Percentiles rank a stretch among this genome's conserved stretches.
These are phyloP conservation scores for Meteorus sp. DNA, from an alignment of 1,140 invertebrate species.

Conservation along the genomic window DNA sequence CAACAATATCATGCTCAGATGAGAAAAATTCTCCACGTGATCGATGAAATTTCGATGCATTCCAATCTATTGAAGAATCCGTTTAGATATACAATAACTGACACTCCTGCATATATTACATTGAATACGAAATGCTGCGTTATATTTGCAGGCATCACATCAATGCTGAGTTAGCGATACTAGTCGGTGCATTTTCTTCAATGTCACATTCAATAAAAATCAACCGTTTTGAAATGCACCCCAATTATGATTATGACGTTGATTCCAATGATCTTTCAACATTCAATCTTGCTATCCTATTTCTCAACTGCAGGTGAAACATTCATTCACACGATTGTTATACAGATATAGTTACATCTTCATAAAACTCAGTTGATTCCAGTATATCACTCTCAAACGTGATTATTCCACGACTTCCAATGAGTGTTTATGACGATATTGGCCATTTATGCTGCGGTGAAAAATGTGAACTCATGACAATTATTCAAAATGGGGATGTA, in stretches of 20 bases:
- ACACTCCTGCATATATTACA: conserved; percentile 3
- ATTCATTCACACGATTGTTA: neutral
- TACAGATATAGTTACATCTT: neutral
- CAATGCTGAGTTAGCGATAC: conserved; percentile 26
- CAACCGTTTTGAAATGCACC: conserved; percentile 33
- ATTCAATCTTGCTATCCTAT: conserved; percentile 35
- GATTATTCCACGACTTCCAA: conserved; percentile 28
- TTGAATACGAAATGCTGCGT: conserved; percentile 10
- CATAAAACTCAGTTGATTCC: conserved; percentile 2
- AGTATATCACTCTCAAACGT: conserved; percentile 22
- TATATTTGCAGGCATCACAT: conserved; percentile 30
- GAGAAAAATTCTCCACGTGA: too few relatives aligned
- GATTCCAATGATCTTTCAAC: conserved; percentile 21
- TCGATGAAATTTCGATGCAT: neutral
- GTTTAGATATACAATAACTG: too few relatives aligned
- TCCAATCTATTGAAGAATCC: too few relatives aligned
- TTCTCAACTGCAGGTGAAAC: conserved; percentile 33
- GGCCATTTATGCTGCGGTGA: conserved; percentile 34
- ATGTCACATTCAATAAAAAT: conserved; percentile 33
- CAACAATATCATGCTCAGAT: too few relatives aligned
- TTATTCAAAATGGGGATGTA: conserved; percentile 29
- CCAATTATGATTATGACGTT: conserved; percentile 29
- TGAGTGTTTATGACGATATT: conserved; percentile 27
- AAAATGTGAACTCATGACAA: conserved; percentile 32
- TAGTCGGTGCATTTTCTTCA: conserved; percentile 28